Conservation (phyloP, 2,797 vertebrate genomes). For the Onychomys leucogaster region DNA sequence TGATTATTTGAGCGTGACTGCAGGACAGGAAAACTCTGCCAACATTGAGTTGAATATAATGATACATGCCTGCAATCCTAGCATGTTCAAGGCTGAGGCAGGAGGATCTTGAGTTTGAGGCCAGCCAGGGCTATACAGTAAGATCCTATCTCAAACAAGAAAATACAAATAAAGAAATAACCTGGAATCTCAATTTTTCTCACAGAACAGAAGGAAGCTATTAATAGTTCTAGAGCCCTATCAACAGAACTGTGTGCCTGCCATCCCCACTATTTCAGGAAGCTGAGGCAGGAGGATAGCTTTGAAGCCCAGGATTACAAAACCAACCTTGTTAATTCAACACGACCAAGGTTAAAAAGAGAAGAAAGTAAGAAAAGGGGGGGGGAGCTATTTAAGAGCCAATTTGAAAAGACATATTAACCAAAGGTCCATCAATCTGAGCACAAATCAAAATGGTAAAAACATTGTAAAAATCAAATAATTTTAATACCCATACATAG, state of each 20-base stretch:
- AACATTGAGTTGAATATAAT: neutral
- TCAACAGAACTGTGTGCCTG: neutral
- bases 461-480: slow-evolving; percentile 52
- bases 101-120: neutral
- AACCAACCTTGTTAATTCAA: neutral
- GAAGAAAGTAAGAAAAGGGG: no score
- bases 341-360: neutral
- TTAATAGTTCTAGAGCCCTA: neutral
- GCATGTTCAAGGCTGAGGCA: neutral
- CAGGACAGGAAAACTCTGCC: no score
- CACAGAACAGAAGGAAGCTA: neutral
- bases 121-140: neutral
- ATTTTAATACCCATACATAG: slow-evolving; percentile 1
- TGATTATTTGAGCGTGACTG: no score
- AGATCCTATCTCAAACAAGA: neutral
- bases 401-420: neutral
- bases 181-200: neutral
- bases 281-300: neutral
- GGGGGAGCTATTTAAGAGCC: neutral
- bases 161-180: neutral
- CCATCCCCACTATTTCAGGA: neutral
- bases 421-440: neutral
- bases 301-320: neutral
- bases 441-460: neutral
- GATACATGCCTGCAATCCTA: neutral